A percentile compares a stretch with the other conserved stretches of the same genome.
phyloP scores from a whole-genome alignment of 2,113 vertebrate genomes.

The Boleophthalmus pectinirostris region DNA sequence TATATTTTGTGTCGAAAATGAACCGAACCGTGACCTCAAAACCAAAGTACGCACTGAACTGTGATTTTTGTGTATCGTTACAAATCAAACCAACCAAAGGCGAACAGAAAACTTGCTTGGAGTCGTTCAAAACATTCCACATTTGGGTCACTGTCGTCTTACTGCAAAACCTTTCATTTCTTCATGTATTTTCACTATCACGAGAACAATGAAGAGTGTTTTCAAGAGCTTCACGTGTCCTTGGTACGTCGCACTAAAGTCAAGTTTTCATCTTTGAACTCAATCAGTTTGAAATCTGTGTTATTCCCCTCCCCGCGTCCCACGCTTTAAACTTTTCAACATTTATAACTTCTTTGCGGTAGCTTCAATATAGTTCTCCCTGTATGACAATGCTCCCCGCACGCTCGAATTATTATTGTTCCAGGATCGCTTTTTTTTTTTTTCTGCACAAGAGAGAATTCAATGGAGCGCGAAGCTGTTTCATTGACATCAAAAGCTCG shows the following conservation, averaged over 20 bases:
- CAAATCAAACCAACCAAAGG: too few species aligned
- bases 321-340: constrained; percentile 4
- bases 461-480: constrained; percentile 37
- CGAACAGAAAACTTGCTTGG: too few species aligned
- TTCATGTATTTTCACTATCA: too few species aligned
- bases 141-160: too few species aligned
- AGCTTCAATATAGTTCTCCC: constrained; percentile 28
- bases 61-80: too few species aligned
- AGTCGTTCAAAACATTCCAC: too few species aligned
- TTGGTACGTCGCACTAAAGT: neutral
- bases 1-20: too few species aligned
- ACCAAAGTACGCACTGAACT: too few species aligned
- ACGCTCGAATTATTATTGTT: constrained; percentile 26
- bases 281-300: neutral
- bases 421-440: constrained; percentile 23
- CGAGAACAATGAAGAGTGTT: neutral
- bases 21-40: too few species aligned
- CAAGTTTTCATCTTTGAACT: neutral
- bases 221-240: neutral
- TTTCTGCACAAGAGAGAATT: constrained; percentile 33
- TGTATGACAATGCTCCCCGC: constrained; percentile 27
- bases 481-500: constrained; percentile 62
- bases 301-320: neutral
- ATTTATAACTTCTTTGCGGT: constrained; percentile 4
- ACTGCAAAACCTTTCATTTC: too few species aligned